These are phyloP conservation scores for Anagrus nilaparvatae DNA, from an alignment of 1,140 invertebrate genomes.

Conservation along the genomic window DNA sequence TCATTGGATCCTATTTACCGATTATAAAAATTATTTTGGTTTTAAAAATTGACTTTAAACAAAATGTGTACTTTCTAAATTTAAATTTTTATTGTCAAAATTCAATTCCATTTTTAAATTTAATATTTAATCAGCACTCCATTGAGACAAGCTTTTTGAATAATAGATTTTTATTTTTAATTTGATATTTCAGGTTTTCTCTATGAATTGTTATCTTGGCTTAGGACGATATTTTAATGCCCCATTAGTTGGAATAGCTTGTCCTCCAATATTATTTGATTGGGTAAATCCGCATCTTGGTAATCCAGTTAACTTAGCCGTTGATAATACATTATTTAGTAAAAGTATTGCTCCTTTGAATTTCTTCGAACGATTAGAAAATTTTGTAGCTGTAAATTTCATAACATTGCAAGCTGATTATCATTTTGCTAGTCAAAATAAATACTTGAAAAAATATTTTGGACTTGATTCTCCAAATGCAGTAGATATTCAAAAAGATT, in stretches of 20 bases:
- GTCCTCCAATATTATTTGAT: constrained; percentile 42
- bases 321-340: constrained; percentile 38
- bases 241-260: constrained; percentile 47
- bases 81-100: too few species aligned
- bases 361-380: constrained; percentile 46
- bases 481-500: constrained; percentile 34
- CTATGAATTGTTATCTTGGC: constrained; percentile 39
- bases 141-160: too few species aligned
- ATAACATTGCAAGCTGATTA: constrained; percentile 17
- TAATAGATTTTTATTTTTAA: background rate
- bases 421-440: constrained; percentile 13
- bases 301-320: constrained; percentile 44
- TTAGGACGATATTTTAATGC: constrained; percentile 46
- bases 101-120: too few species aligned
- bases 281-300: constrained; percentile 51
- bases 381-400: background rate
- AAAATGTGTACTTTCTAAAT: too few species aligned
- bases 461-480: constrained; percentile 27
- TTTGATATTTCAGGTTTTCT: constrained; percentile 23
- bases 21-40: too few species aligned
- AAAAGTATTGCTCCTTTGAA: constrained; percentile 47
- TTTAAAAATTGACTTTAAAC: too few species aligned
- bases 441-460: constrained; percentile 31
- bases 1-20: too few species aligned
- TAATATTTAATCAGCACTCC: too few species aligned